Evolutionary conservation across 2,888 invertebrate genomes (phyloP), one percentile per base, ranked within the genome.

Genomic region (Lycophotia porphyrea): DNA sequence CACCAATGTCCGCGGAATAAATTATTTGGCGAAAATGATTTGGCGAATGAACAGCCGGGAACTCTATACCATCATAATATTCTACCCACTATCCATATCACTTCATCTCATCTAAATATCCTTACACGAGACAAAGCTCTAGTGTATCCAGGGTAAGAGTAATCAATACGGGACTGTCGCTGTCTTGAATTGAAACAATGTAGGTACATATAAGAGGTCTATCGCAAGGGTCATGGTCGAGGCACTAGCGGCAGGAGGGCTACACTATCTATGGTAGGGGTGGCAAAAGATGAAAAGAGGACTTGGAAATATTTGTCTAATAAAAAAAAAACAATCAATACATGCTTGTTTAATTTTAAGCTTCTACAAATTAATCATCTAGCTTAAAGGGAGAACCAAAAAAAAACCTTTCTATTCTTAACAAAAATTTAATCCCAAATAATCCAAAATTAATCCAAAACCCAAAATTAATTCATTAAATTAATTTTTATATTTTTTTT

Each of bases 141-240:
- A 65, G 44, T 44, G 24, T 31, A 63, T 52, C 58, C 67, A 76
- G 70, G 67, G 39, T 61, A 75, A 55, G n/a, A 55, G 64, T 81
- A 74, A 87, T 87, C 86, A 86, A 87, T 86, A 85, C 75, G 49
- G 77, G 69, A 80, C 63, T 69, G 66, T 67, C 66, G 58, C 68
- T 80, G 74, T 76, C 81, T 85, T 87, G 79, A 81, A 81, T 85
- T 87, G 77, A 81, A 79, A 83, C 70, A 87, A 67, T 81, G 64
- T 77, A 76, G 60, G 60, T 66, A 74, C 61, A 68, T 80, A 80
- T 70, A 78, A 72, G 74, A 81, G 83, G 74, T 61, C 74, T 80
- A 72, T 75, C 60, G 73, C 63, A 68, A 70, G 85, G 87, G 85
- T 88, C 88, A 85, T 77, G 88, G 87, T 76, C 82, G 78, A 75